Evolutionary conservation across 2,113 vertebrate species (phyloP).

Genomic region (Chaetodon auriga): DNA sequence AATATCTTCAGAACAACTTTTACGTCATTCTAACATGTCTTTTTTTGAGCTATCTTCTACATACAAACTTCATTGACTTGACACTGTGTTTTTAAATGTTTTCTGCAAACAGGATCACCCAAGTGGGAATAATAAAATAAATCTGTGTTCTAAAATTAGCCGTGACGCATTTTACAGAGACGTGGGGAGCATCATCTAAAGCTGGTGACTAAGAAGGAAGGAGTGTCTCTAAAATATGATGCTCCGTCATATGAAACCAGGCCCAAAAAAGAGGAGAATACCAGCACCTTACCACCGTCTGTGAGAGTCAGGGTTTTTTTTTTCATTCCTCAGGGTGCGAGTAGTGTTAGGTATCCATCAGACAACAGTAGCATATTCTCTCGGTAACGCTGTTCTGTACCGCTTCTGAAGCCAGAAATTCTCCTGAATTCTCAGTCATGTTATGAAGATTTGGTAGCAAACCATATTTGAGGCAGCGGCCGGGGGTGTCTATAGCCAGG

Average conservation of each 20-base stretch:
- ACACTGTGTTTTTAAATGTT: conserved; percentile 17
- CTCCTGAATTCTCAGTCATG: conserved; percentile 60
- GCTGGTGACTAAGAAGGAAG: conserved; percentile 22
- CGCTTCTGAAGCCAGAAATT: conserved; percentile 54
- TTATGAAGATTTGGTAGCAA: conserved; percentile 43
- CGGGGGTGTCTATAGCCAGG: conserved; percentile 91
- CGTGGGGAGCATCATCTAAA: conserved; percentile 7
- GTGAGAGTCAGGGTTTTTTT: conserved; percentile 8
- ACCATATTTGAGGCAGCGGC: conserved; percentile 7
- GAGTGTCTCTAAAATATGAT: conserved; percentile 34
- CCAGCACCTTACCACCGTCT: conserved; percentile 67
- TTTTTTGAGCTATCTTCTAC: not conserved
- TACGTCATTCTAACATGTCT: not conserved
- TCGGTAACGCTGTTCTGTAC: conserved; percentile 65
- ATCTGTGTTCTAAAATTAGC: conserved; percentile 30
- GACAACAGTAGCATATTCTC: conserved; percentile 42
- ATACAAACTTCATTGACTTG: conserved; percentile 24
- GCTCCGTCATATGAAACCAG: conserved; percentile 38
- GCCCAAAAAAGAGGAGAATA: conserved; percentile 43
- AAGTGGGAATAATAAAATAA: conserved; percentile 27
- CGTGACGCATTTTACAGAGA: conserved; percentile 19
- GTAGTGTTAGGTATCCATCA: conserved; percentile 62
- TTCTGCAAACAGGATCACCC: conserved; percentile 31
- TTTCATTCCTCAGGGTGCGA: conserved; percentile 43
- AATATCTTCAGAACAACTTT: not conserved